Conservation (phyloP, 2,797 vertebrate species). For the Malacoraja senta region DNA sequence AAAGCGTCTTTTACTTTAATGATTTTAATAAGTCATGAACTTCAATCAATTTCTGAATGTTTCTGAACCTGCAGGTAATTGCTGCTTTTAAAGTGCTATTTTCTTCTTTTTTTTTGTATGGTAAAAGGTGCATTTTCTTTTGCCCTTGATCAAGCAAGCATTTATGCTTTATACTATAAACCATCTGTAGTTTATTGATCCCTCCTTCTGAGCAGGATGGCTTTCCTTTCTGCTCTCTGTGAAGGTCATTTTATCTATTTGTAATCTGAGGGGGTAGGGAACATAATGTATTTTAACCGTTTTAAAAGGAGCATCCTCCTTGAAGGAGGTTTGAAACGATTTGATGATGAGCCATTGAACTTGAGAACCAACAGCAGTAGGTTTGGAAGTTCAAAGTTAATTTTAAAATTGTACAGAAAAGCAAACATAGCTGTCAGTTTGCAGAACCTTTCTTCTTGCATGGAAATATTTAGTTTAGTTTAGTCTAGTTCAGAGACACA, state of each 20-base stretch:
- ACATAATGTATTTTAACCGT: not conserved
- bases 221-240: constrained; percentile 18
- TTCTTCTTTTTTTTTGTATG: constrained; percentile 14
- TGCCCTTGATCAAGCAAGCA: constrained; percentile 12
- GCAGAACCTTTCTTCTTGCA: not conserved
- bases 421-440: not conserved
- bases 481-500: not conserved
- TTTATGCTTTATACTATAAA: not conserved
- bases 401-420: not conserved
- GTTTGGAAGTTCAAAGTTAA: not conserved
- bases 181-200: constrained; percentile 29
- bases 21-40: not conserved
- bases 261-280: not conserved
- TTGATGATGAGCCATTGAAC: not conserved
- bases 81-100: constrained; percentile 22
- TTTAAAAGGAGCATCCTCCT: not conserved
- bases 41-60: not conserved
- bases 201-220: constrained; percentile 5
- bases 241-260: not conserved
- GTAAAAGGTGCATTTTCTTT: not conserved
- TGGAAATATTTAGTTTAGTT: not conserved
- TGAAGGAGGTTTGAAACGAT: constrained; percentile 6
- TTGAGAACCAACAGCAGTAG: not conserved
- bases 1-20: not conserved
- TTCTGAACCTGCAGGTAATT: constrained; percentile 17